Evolutionary conservation across 2,797 vertebrate genomes (phyloP).

Genomic region (Mormyrus proboscirostris): DNA sequence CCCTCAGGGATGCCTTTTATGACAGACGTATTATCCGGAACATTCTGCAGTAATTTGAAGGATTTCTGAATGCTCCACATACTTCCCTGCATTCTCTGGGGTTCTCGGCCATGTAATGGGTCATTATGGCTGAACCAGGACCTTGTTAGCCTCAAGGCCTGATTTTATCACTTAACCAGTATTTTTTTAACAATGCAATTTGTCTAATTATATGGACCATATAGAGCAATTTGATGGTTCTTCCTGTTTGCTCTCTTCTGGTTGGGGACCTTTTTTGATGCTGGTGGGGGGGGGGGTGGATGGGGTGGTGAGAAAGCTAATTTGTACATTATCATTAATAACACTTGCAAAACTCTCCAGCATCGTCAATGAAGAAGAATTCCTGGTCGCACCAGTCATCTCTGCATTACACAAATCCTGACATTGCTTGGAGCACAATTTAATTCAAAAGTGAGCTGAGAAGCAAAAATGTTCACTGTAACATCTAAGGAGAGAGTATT

Average conservation of each 20-base stretch:
- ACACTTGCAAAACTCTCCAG: neutral
- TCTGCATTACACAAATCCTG: neutral
- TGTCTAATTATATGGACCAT: constrained; percentile 2
- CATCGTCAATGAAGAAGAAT: neutral
- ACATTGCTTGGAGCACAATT: neutral
- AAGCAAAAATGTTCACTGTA: neutral
- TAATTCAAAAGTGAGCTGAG: neutral
- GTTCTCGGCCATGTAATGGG: neutral
- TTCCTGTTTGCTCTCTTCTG: neutral
- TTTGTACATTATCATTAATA: neutral
- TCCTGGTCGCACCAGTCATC: neutral
- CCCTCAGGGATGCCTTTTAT: constrained; percentile 33
- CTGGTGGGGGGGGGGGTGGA: neutral
- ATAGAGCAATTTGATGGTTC: neutral
- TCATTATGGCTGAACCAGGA: neutral
- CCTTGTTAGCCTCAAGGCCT: neutral
- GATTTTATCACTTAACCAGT: constrained; percentile 6
- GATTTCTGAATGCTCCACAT: neutral
- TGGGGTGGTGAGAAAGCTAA: neutral
- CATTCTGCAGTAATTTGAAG: neutral
- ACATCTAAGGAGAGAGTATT: neutral
- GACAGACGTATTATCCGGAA: neutral
- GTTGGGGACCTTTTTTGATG: neutral
- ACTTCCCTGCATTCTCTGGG: neutral
- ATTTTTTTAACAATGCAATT: neutral